Evolutionary conservation across 1,140 invertebrate genomes (phyloP).

Genomic region (Drosophila nigrodunni): DNA sequence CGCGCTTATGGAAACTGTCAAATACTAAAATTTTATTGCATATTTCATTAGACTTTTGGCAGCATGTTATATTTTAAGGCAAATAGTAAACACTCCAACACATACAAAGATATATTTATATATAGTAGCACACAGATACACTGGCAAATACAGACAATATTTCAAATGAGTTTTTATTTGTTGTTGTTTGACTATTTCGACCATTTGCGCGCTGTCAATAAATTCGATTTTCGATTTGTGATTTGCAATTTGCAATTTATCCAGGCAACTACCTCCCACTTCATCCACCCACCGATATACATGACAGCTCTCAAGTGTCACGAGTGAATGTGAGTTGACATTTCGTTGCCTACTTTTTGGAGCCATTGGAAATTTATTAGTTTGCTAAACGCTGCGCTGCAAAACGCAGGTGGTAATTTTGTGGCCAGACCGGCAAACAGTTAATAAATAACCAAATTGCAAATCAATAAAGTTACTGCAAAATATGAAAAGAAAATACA

Average conservation of each 20-base stretch:
- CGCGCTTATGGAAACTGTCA: slow-evolving; percentile 64
- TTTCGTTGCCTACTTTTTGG: slow-evolving; percentile 52
- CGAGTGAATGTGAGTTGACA: slow-evolving; percentile 45
- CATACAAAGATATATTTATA: slow-evolving; percentile 8
- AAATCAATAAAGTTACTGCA: slow-evolving; percentile 6
- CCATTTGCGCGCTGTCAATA: slow-evolving; percentile 77
- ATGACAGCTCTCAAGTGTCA: slow-evolving; percentile 16
- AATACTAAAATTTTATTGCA: slow-evolving; percentile 81
- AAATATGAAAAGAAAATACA: slow-evolving; percentile 13
- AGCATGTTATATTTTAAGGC: slow-evolving; percentile 70
- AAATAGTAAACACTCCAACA: slow-evolving; percentile 47
- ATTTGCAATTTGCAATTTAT: slow-evolving; percentile 58
- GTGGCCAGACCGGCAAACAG: slow-evolving; percentile 67
- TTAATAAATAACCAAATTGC: slow-evolving; percentile 71
- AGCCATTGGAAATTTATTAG: slow-evolving; percentile 62
- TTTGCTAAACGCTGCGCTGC: slow-evolving; percentile 50
- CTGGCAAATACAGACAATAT: slow-evolving; percentile 53
- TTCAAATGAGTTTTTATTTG: slow-evolving; percentile 61
- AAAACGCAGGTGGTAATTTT: slow-evolving; percentile 76
- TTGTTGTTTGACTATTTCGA: slow-evolving; percentile 66
- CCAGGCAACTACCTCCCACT: slow-evolving; percentile 21
- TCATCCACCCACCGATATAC: not conserved
- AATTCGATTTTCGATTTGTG: slow-evolving; percentile 77
- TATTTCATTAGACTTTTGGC: slow-evolving; percentile 79
- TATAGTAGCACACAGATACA: slow-evolving; percentile 21